Percentiles rank a stretch among this genome's conserved stretches.
phyloP scores from a whole-genome alignment of 1,140 invertebrate genomes.

The Hypothenemus hampei region DNA sequence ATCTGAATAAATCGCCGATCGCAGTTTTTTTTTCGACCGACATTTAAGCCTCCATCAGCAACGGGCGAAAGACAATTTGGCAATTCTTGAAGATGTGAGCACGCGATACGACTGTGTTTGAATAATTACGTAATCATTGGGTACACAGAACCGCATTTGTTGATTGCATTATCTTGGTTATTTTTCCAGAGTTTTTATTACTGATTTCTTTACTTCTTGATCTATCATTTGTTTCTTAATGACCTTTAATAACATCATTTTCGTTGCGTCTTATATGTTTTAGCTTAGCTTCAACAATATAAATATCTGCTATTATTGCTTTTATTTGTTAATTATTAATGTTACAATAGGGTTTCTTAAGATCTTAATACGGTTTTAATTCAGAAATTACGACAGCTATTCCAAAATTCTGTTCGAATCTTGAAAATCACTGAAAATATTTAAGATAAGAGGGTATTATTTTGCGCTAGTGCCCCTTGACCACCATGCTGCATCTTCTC shows the following conservation, averaged over 20 bases:
- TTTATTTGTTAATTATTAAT: too few species aligned
- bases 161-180: background rate
- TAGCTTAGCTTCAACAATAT: background rate
- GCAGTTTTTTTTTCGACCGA: slow-evolving; percentile 1
- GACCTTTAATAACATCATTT: background rate
- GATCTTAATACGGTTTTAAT: too few species aligned
- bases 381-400: too few species aligned
- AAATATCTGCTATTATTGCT: too few species aligned
- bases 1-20: slow-evolving; percentile 6
- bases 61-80: slow-evolving; percentile 8
- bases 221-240: background rate
- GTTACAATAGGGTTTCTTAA: too few species aligned
- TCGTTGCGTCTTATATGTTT: background rate
- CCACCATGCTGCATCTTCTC: slow-evolving; percentile 7
- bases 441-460: background rate
- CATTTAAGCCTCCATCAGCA: slow-evolving; percentile 1
- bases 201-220: background rate
- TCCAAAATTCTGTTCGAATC: too few species aligned
- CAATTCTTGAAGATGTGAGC: slow-evolving; percentile 7
- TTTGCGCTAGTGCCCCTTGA: background rate
- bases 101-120: slow-evolving; percentile 14
- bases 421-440: background rate
- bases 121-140: slow-evolving; percentile 8
- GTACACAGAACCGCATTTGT: background rate
- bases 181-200: background rate